Evolutionary conservation across 2,797 vertebrate species (phyloP).

Genomic region (Nasua narica): DNA sequence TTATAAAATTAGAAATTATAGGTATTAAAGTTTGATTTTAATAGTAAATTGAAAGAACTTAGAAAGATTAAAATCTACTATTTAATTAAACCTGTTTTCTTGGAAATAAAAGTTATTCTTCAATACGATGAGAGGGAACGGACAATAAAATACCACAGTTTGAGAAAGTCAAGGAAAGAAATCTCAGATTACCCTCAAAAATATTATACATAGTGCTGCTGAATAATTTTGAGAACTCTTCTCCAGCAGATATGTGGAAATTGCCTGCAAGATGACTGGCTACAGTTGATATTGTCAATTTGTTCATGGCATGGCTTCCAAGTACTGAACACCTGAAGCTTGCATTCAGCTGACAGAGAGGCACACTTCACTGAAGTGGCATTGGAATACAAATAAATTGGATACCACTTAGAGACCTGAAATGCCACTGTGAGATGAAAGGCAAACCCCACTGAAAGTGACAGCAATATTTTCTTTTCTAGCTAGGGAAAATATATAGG

Average conservation of each 20-base stretch:
- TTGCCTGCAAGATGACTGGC: slow-evolving; percentile 61
- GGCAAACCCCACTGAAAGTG: slow-evolving; percentile 74
- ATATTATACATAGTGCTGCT: slow-evolving; percentile 56
- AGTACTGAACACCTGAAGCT: slow-evolving; percentile 61
- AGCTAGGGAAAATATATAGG: slow-evolving; percentile 65
- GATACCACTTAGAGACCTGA: slow-evolving; percentile 74
- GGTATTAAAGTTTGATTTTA: not conserved
- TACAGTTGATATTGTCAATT: slow-evolving; percentile 72
- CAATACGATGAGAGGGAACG: slow-evolving; percentile 10
- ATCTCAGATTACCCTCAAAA: not conserved
- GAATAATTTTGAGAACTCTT: slow-evolving; percentile 61
- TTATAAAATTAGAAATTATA: not conserved
- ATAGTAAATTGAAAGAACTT: not conserved
- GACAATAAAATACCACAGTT: slow-evolving; percentile 54
- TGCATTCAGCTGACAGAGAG: slow-evolving; percentile 70
- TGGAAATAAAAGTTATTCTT: not conserved
- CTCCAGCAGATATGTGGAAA: slow-evolving; percentile 63
- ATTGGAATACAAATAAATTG: slow-evolving; percentile 80
- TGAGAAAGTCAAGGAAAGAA: slow-evolving; percentile 38
- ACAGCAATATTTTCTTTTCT: slow-evolving; percentile 78
- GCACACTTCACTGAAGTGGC: slow-evolving; percentile 69
- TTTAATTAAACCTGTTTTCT: slow-evolving; percentile 1
- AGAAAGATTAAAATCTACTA: not conserved
- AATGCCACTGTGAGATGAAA: slow-evolving; percentile 79
- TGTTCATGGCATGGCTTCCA: slow-evolving; percentile 67